A percentile compares a stretch with the other conserved stretches of the same genome.
Conservation (phyloP, 2,888 invertebrate species). For the Eubasilissa splendida region DNA sequence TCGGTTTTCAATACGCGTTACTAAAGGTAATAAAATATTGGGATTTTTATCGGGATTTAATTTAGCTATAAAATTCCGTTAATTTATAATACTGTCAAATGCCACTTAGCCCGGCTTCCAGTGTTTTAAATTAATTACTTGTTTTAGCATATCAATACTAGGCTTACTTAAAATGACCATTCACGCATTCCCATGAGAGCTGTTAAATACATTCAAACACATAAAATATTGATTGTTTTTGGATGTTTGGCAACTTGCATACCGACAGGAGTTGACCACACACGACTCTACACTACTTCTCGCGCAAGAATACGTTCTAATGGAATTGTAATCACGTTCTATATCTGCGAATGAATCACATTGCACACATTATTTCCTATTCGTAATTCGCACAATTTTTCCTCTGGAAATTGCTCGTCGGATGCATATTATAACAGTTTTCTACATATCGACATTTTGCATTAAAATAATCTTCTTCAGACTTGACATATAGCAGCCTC, state of each 20-base stretch:
- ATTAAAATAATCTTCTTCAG: too few relatives aligned
- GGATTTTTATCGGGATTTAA: constrained; percentile 29
- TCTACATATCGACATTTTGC: too few relatives aligned
- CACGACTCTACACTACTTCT: background rate
- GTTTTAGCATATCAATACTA: constrained; percentile 31
- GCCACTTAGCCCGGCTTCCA: constrained; percentile 35
- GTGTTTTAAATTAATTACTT: constrained; percentile 36
- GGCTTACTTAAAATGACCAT: constrained; percentile 8
- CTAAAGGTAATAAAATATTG: constrained; percentile 31
- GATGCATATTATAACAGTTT: too few relatives aligned
- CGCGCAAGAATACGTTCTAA: too few relatives aligned
- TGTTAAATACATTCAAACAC: constrained; percentile 2
- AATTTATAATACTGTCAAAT: constrained; percentile 36
- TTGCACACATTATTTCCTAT: too few relatives aligned
- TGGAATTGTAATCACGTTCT: too few relatives aligned
- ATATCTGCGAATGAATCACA: too few relatives aligned
- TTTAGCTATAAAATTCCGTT: constrained; percentile 30
- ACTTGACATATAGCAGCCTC: too few relatives aligned
- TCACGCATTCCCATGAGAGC: background rate
- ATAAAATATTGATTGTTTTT: background rate
- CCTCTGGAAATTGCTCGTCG: too few relatives aligned
- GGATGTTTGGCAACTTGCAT: background rate
- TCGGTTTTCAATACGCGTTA: constrained; percentile 5
- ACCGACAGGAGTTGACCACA: background rate
- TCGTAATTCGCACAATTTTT: too few relatives aligned